Evolutionary conservation across 2,888 invertebrate genomes (phyloP), one percentile per base, ranked within the genome.

Genomic region (Aspidiotus rigidus): DNA sequence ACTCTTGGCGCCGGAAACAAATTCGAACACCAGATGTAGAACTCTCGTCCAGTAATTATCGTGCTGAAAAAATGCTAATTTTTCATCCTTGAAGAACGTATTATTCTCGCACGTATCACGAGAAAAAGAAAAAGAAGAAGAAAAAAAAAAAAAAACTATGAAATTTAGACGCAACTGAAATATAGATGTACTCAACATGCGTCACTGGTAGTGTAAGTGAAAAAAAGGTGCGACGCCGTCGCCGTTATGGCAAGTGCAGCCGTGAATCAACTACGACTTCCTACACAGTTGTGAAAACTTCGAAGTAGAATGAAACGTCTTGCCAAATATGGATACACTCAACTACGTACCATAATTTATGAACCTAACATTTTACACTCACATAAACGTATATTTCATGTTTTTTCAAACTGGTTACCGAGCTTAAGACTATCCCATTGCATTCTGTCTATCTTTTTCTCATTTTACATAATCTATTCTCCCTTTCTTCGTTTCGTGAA

Each of bases 281-380:
- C 66, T 44, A 66, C 66, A 60, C 60, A 59, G 16, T 55, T 40
- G 55, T 64, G 42, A 44, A 57, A 55, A 40, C 28, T n/a, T 7
- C 11, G 55, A 59, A 66, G 59, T 42, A 49, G 66, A 17, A 57
- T 44, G 28, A 13, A 57, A 66, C 66, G 40, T 15, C 59, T 57
- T 44, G 13, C 66, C 66, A 66, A 66, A 66, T 66, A 66, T 66
- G 66, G 66, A 13, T 59, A 6, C 39, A 28, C 59, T 59, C 59
- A 39, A 17, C 13, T 11, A 49, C n/a, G n/a, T 49, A 11, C 49
- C 10, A 49, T n/a, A 3, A n/a, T 11, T 49, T n/a, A 49, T 49
- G 49, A 49, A n/a, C n/a, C n/a, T 49, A 49, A 49, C n/a, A 49
- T 49, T 49, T 49, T 49, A n/a, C n/a, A 13, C n/a, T 49, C n/a